phyloP scores from a whole-genome alignment of 1,140 invertebrate species.

The Cydia pomonella region DNA sequence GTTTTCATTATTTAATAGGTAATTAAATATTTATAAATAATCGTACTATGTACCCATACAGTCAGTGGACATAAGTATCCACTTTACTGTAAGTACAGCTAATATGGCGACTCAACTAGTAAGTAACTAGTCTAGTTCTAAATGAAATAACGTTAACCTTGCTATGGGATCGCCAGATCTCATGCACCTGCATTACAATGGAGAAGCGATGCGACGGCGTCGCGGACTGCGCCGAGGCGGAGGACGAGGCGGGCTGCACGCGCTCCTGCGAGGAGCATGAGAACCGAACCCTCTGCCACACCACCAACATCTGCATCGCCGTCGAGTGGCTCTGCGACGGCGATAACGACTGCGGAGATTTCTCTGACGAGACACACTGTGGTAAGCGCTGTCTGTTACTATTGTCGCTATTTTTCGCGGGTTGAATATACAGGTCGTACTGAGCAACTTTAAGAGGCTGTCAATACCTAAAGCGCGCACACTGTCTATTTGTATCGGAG shows the following conservation, averaged over 20 bases:
- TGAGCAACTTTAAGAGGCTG: no score
- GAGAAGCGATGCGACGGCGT: slow-evolving; percentile 83
- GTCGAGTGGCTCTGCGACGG: slow-evolving; percentile 89
- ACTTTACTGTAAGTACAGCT: no score
- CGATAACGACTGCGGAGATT: slow-evolving; percentile 91
- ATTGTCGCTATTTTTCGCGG: background rate
- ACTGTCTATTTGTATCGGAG: no score
- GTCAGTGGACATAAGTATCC: no score
- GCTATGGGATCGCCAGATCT: slow-evolving; percentile 54
- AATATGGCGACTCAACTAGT: no score
- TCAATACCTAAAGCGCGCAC: no score
- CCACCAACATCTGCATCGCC: slow-evolving; percentile 87
- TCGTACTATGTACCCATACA: no score
- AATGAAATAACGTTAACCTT: background rate
- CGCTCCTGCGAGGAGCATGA: slow-evolving; percentile 81
- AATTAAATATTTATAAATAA: no score
- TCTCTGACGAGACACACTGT: slow-evolving; percentile 90
- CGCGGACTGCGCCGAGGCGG: slow-evolving; percentile 83
- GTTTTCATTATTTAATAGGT: no score
- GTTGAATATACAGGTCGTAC: no score
- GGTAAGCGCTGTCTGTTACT: slow-evolving; percentile 71
- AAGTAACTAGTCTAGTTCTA: no score
- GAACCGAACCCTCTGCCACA: slow-evolving; percentile 84
- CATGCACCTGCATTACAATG: slow-evolving; percentile 83
- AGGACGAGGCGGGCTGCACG: slow-evolving; percentile 86